phyloP scores from a whole-genome alignment of 2,888 invertebrate genomes.

The Cheilosia pagana region DNA sequence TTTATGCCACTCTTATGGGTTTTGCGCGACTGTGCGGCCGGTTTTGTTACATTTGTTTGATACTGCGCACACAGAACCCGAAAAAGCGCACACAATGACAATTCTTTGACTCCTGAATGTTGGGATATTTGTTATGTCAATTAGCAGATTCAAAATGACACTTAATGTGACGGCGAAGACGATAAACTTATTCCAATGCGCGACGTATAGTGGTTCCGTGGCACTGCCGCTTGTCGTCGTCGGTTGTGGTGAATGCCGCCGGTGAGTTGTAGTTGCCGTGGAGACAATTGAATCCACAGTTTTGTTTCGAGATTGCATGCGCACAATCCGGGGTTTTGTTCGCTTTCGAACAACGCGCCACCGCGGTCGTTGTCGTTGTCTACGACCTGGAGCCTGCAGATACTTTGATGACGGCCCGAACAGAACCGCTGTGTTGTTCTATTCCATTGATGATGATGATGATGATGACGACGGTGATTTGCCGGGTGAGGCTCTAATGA shows the following conservation, averaged over 20 bases:
- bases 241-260: constrained; percentile 57
- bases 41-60: constrained; percentile 70
- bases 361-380: constrained; percentile 41
- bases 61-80: constrained; percentile 43
- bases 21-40: constrained; percentile 20
- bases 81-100: constrained; percentile 74
- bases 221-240: constrained; percentile 18
- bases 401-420: constrained; percentile 64
- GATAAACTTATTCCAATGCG: constrained; percentile 70
- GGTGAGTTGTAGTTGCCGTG: constrained; percentile 67
- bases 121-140: constrained; percentile 82
- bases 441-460: constrained; percentile 46
- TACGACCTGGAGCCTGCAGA: constrained; percentile 32
- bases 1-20: constrained; percentile 69
- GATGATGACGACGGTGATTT: constrained; percentile 70
- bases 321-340: constrained; percentile 69
- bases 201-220: constrained; percentile 32
- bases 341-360: constrained; percentile 45
- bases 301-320: constrained; percentile 58
- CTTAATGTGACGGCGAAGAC: constrained; percentile 80
- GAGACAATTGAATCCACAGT: constrained; percentile 75
- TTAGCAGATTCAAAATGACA: constrained; percentile 83
- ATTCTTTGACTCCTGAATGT: constrained; percentile 74
- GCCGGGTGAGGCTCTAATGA: constrained; percentile 74
- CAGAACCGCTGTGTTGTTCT: constrained; percentile 60